Evolutionary conservation across 2,113 vertebrate genomes (phyloP).

Genomic region (Balaenoptera acutorostrata): DNA sequence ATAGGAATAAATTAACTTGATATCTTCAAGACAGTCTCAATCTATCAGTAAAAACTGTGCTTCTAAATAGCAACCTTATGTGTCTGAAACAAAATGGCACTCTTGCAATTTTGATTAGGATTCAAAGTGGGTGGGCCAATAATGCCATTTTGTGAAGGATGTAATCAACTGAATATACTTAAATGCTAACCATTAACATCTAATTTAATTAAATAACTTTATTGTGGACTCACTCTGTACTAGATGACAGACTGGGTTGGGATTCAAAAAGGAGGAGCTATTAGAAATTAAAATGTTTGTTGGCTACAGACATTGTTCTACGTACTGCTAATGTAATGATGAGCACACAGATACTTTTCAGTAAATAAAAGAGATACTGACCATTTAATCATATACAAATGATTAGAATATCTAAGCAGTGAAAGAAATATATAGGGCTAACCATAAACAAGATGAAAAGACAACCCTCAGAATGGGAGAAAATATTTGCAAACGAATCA

Average conservation of each 20-base stretch:
- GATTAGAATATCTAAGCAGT: not conserved
- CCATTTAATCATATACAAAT: not conserved
- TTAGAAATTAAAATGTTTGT: not conserved
- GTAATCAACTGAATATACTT: not conserved
- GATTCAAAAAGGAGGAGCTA: not conserved
- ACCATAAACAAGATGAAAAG: too few relatives aligned
- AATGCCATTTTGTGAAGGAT: not conserved
- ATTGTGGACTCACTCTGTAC: not conserved
- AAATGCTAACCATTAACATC: not conserved
- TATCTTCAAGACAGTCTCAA: not conserved
- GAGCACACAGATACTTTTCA: not conserved
- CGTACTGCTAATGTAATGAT: not conserved
- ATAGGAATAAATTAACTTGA: slow-evolving; percentile 11
- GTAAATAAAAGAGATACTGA: not conserved
- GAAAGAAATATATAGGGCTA: not conserved
- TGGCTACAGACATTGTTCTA: not conserved
- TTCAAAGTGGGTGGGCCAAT: not conserved
- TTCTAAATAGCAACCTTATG: not conserved
- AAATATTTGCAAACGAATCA: too few relatives aligned
- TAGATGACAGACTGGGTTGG: not conserved
- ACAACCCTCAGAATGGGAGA: too few relatives aligned
- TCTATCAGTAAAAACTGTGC: not conserved
- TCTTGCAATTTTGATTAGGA: not conserved
- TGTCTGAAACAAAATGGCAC: not conserved
- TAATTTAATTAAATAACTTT: not conserved